Percentiles rank a stretch among this genome's conserved stretches.
These are phyloP conservation scores for Gavialis gangeticus DNA, from an alignment of 2,113 vertebrate genomes.

Conservation along the genomic window DNA sequence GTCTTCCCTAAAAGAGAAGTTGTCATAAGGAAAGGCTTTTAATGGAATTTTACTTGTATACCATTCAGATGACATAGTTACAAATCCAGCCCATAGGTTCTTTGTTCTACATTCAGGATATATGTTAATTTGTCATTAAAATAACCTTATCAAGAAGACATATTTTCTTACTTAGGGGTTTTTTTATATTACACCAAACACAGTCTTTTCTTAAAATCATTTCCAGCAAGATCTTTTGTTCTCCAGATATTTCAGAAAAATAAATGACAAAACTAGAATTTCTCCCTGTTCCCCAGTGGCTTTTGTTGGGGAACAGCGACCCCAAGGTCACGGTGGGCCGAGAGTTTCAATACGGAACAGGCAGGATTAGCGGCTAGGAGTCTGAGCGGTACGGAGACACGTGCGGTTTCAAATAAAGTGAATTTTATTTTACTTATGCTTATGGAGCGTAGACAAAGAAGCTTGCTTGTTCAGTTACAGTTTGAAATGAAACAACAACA, in stretches of 20 bases:
- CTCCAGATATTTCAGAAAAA: background rate
- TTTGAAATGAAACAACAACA: too few species aligned
- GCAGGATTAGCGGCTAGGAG: too few species aligned
- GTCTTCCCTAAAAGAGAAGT: background rate
- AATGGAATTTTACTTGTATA: background rate
- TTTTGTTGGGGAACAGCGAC: too few species aligned
- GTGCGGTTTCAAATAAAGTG: too few species aligned
- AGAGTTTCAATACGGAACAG: too few species aligned
- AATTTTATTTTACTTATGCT: too few species aligned
- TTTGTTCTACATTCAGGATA: background rate
- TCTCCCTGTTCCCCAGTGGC: background rate
- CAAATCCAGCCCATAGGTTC: too few species aligned
- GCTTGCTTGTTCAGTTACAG: too few species aligned
- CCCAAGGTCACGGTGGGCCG: too few species aligned
- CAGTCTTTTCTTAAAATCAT: background rate
- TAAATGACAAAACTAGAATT: background rate
- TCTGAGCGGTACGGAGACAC: too few species aligned
- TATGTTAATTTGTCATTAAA: background rate
- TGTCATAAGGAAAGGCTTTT: background rate
- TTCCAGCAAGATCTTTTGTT: background rate
- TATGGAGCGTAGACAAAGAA: too few species aligned
- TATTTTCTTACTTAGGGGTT: background rate
- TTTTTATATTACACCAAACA: background rate
- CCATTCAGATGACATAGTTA: background rate
- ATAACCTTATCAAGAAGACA: background rate